Evolutionary conservation across 2,797 vertebrate species (phyloP).

Genomic region (Semaprochilodus insignis): DNA sequence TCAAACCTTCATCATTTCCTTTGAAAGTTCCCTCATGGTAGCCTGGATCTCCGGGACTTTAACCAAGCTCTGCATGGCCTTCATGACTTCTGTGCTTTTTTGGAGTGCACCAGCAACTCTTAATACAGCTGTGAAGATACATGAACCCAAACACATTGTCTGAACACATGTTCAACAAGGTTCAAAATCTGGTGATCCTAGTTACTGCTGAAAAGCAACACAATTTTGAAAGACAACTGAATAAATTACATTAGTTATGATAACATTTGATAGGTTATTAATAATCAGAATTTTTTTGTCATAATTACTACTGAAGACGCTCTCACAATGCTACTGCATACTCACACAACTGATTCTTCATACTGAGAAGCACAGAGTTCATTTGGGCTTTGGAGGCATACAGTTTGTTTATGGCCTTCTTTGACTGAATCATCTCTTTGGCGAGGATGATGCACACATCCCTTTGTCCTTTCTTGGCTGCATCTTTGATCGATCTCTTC

Average conservation of each 20-base stretch:
- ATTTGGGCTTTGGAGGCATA: slow-evolving; percentile 97
- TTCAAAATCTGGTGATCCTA: neutral
- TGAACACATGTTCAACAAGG: neutral
- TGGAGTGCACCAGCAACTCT: slow-evolving; percentile 92
- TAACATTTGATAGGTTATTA: neutral
- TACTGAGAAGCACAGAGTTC: slow-evolving; percentile 96
- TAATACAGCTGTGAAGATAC: slow-evolving; percentile 81
- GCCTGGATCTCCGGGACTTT: slow-evolving; percentile 98
- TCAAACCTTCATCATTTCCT: slow-evolving; percentile 97
- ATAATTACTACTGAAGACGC: no score
- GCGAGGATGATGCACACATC: slow-evolving; percentile 94
- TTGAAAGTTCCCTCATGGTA: slow-evolving; percentile 96
- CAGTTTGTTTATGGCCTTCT: slow-evolving; percentile 89
- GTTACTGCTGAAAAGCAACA: neutral
- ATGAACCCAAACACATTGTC: slow-evolving; percentile 21
- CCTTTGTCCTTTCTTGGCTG: slow-evolving; percentile 93
- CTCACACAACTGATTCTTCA: slow-evolving; percentile 98
- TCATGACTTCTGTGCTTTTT: slow-evolving; percentile 99
- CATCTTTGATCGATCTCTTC: slow-evolving; percentile 95
- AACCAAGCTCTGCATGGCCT: slow-evolving; percentile 94
- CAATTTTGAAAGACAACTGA: neutral
- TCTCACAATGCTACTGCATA: slow-evolving; percentile 7
- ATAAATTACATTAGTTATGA: neutral
- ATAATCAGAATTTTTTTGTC: no score
- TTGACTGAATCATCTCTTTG: slow-evolving; percentile 94